phyloP scores from a whole-genome alignment of 2,888 invertebrate species.

The Noctuana brunneofusca region DNA sequence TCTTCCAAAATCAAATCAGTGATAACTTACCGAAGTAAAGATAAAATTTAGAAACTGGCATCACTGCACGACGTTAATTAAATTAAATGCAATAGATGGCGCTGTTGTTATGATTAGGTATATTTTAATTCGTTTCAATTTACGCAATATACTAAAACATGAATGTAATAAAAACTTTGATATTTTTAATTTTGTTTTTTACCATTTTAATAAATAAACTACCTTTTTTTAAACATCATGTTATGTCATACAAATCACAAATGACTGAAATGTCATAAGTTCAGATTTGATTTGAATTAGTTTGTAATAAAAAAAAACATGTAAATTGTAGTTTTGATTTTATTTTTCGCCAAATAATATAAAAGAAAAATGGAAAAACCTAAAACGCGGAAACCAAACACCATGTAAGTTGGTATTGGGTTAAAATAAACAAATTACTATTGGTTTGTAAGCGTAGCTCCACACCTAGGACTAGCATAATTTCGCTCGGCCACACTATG shows the following conservation, averaged over 20 bases:
- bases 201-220: background rate
- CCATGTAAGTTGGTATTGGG: background rate
- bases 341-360: background rate
- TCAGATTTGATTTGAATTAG: background rate
- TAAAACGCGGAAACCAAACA: background rate
- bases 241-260: too few relatives aligned
- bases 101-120: background rate
- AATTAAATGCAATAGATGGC: background rate
- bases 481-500: too few relatives aligned
- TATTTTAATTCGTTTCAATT: background rate
- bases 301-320: background rate
- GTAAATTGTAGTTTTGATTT: slow-evolving; percentile 6
- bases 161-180: background rate
- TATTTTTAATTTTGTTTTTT: background rate
- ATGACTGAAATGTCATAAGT: too few relatives aligned
- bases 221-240: too few relatives aligned
- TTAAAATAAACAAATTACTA: background rate
- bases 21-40: background rate
- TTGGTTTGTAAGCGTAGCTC: too few relatives aligned
- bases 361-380: slow-evolving; percentile 16
- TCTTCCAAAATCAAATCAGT: background rate
- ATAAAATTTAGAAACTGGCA: background rate
- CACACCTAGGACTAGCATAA: slow-evolving; percentile 12
- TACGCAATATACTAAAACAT: background rate
- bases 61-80: background rate